These are phyloP conservation scores for Lithophane ornitopus DNA, from an alignment of 2,888 invertebrate genomes.

Conservation along the genomic window DNA sequence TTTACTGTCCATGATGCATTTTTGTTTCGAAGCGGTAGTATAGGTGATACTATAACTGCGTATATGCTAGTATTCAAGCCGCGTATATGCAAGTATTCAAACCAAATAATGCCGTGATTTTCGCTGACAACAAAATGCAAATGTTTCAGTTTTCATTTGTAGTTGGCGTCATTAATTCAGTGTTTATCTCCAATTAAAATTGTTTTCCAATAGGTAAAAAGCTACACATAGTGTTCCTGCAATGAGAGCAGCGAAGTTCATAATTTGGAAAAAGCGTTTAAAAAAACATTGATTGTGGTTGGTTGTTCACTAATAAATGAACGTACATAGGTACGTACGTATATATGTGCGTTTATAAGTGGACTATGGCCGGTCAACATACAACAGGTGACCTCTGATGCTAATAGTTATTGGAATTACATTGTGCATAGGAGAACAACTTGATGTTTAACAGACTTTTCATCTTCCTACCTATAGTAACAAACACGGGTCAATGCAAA, in stretches of 20 bases:
- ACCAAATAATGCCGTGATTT: neutral
- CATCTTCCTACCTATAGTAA: neutral
- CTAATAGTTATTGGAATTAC: neutral
- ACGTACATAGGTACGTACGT: neutral
- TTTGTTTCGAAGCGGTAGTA: neutral
- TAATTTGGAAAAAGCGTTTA: conserved; percentile 22
- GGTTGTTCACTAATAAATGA: neutral
- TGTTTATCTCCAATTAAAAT: conserved; percentile 34
- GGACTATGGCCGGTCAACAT: neutral
- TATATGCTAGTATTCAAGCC: neutral
- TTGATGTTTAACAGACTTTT: neutral
- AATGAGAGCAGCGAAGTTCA: neutral
- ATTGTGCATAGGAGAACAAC: neutral
- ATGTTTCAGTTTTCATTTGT: conserved; percentile 12
- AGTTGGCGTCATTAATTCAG: conserved; percentile 14
- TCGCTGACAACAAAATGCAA: conserved; percentile 23
- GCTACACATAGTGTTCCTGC: neutral
- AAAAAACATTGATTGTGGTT: conserved; percentile 27
- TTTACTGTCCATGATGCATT: neutral
- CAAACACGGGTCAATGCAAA: neutral
- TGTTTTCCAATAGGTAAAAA: conserved; percentile 33
- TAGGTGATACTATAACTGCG: too few relatives aligned
- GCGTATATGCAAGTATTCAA: neutral
- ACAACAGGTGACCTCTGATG: neutral
- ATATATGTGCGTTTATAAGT: neutral